These are phyloP conservation scores for Dinomys branickii DNA, from an alignment of 2,113 vertebrate genomes.

Conservation along the genomic window DNA sequence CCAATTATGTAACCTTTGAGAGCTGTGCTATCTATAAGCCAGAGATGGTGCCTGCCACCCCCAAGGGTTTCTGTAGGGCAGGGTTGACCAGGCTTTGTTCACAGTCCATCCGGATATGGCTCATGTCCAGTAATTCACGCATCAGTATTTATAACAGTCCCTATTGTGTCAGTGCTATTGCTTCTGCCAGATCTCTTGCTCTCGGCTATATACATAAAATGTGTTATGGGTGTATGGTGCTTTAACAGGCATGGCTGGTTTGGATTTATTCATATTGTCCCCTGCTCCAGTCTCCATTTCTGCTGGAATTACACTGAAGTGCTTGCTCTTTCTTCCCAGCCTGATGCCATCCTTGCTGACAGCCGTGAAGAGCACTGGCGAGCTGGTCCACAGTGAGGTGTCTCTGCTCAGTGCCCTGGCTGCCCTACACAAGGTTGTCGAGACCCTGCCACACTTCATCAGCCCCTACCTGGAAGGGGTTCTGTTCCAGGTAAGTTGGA, in stretches of 20 bases:
- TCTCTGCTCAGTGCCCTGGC: slow-evolving; percentile 94
- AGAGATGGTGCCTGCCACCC: accelerated
- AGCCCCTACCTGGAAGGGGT: slow-evolving; percentile 94
- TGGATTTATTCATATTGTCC: neutral
- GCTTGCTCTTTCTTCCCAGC: slow-evolving; percentile 81
- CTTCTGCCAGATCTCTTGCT: neutral
- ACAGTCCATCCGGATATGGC: neutral
- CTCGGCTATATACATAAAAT: neutral
- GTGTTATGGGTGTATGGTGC: accelerated
- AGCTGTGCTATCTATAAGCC: neutral
- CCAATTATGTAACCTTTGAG: neutral
- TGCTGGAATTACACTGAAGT: neutral
- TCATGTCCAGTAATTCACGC: neutral
- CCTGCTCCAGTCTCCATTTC: neutral
- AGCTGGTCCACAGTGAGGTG: slow-evolving; percentile 90
- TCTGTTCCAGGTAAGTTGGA: slow-evolving; percentile 87
- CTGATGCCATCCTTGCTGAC: slow-evolving; percentile 93
- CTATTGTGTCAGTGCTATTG: neutral
- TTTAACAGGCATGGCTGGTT: too few species aligned
- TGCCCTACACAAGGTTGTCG: slow-evolving; percentile 92
- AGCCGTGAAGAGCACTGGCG: slow-evolving; percentile 87
- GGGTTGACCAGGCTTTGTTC: neutral
- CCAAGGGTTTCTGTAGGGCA: neutral
- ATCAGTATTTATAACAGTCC: neutral
- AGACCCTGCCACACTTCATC: slow-evolving; percentile 94